phyloP scores from a whole-genome alignment of 1,140 invertebrate species.

The Brachystomella parvula region DNA sequence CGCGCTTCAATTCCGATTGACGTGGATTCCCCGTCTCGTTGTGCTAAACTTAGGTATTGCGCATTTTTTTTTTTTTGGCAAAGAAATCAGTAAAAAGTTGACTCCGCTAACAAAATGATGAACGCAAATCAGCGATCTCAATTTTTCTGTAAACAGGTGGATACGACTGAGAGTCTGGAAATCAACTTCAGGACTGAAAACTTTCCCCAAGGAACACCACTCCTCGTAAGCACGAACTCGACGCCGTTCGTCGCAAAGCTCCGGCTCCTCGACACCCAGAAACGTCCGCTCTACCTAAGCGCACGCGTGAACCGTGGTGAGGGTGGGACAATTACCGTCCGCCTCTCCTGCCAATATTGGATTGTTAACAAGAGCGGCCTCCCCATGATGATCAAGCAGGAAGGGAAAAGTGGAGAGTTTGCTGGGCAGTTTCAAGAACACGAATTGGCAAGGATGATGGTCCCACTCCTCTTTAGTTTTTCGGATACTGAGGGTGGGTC shows the following conservation, averaged over 20 bases:
- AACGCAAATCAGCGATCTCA: constrained; percentile 27
- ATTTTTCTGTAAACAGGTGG: too few species aligned
- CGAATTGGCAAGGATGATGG: constrained; percentile 81
- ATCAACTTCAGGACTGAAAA: constrained; percentile 71
- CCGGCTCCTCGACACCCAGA: constrained; percentile 59
- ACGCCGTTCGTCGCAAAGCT: constrained; percentile 48
- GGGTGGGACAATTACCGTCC: constrained; percentile 52
- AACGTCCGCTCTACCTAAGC: constrained; percentile 64
- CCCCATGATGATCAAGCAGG: constrained; percentile 87
- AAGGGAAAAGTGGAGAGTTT: constrained; percentile 65
- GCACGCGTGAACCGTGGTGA: constrained; percentile 50
- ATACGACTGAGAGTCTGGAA: constrained; percentile 61
- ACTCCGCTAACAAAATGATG: too few species aligned
- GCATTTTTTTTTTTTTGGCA: too few species aligned
- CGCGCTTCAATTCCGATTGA: too few species aligned
- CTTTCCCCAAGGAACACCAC: constrained; percentile 60
- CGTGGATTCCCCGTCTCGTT: too few species aligned
- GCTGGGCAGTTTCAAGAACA: constrained; percentile 93
- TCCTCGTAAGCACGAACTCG: constrained; percentile 46
- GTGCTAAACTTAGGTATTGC: too few species aligned
- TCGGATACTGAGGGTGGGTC: constrained; percentile 72
- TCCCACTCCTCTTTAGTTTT: constrained; percentile 90
- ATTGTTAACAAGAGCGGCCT: constrained; percentile 91
- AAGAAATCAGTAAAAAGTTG: too few species aligned
- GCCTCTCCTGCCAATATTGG: constrained; percentile 82